These are phyloP conservation scores for Stegophylla sp. DNA, from an alignment of 2,888 invertebrate genomes.

Conservation along the genomic window DNA sequence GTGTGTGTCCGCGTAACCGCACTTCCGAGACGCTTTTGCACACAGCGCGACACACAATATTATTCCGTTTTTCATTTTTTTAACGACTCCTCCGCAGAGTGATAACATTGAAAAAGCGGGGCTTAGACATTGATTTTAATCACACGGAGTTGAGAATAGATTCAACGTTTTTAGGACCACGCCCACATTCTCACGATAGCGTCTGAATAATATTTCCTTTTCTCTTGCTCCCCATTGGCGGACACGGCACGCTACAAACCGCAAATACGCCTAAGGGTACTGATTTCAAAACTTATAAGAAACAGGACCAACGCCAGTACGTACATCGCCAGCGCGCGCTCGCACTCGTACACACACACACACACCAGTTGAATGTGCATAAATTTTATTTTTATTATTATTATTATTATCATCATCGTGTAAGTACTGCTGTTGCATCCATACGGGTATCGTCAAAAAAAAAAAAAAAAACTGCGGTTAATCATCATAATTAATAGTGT, in stretches of 20 bases:
- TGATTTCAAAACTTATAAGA: slow-evolving; percentile 21
- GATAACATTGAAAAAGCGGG: slow-evolving; percentile 48
- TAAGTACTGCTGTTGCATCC: no score
- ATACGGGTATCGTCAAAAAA: slow-evolving; percentile 31
- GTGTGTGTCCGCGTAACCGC: background rate
- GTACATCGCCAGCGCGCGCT: background rate
- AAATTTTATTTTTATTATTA: slow-evolving; percentile 1
- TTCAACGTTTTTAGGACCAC: slow-evolving; percentile 48
- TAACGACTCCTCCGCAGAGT: slow-evolving; percentile 34
- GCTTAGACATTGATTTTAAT: slow-evolving; percentile 54
- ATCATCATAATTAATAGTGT: slow-evolving; percentile 48
- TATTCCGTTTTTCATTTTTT: slow-evolving; percentile 49
- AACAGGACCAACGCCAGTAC: slow-evolving; percentile 28
- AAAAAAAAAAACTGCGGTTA: slow-evolving; percentile 43
- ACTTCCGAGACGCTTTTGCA: slow-evolving; percentile 35
- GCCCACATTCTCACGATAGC: slow-evolving; percentile 57
- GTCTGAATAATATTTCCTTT: slow-evolving; percentile 45
- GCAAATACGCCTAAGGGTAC: slow-evolving; percentile 41
- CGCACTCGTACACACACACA: no score
- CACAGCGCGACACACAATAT: slow-evolving; percentile 31
- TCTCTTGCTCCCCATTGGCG: slow-evolving; percentile 40
- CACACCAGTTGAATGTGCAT: background rate
- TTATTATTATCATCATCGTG: background rate
- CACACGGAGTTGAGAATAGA: slow-evolving; percentile 46
- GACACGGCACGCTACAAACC: slow-evolving; percentile 35